phyloP scores from a whole-genome alignment of 2,888 invertebrate genomes.

The Drosophila nr. medialis region DNA sequence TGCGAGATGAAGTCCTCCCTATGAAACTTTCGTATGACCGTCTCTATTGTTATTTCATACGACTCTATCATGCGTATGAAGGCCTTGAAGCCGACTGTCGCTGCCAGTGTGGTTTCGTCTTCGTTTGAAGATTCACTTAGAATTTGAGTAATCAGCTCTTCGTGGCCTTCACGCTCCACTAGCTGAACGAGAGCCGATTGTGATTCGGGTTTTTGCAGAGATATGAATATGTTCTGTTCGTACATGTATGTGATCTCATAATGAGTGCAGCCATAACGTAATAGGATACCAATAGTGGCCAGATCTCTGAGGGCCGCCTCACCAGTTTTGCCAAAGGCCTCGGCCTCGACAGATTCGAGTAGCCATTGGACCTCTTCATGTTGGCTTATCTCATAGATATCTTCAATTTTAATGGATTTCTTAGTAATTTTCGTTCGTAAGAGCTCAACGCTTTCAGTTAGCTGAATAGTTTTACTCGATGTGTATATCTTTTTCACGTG shows the following conservation, averaged over 20 bases:
- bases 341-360: conserved; percentile 90
- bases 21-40: conserved; percentile 92
- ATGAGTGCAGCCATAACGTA: conserved; percentile 90
- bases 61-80: conserved; percentile 94
- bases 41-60: conserved; percentile 92
- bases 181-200: conserved; percentile 94
- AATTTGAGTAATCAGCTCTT: conserved; percentile 92
- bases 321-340: conserved; percentile 91
- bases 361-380: conserved; percentile 91
- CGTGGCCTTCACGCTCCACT: conserved; percentile 93
- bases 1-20: conserved; percentile 93
- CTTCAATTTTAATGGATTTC: conserved; percentile 85
- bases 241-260: conserved; percentile 92
- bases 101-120: conserved; percentile 91
- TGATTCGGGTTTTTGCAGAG: conserved; percentile 91
- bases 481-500: conserved; percentile 40
- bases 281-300: conserved; percentile 92
- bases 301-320: conserved; percentile 92
- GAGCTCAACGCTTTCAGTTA: conserved; percentile 86
- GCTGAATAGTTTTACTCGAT: conserved; percentile 81
- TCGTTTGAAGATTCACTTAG: conserved; percentile 92
- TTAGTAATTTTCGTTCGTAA: conserved; percentile 82
- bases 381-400: conserved; percentile 87
- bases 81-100: conserved; percentile 93
- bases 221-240: conserved; percentile 91